A percentile compares a stretch with the other conserved stretches of the same genome.
These are phyloP conservation scores for Drosophila sucinea DNA, from an alignment of 1,140 invertebrate species.

Conservation along the genomic window DNA sequence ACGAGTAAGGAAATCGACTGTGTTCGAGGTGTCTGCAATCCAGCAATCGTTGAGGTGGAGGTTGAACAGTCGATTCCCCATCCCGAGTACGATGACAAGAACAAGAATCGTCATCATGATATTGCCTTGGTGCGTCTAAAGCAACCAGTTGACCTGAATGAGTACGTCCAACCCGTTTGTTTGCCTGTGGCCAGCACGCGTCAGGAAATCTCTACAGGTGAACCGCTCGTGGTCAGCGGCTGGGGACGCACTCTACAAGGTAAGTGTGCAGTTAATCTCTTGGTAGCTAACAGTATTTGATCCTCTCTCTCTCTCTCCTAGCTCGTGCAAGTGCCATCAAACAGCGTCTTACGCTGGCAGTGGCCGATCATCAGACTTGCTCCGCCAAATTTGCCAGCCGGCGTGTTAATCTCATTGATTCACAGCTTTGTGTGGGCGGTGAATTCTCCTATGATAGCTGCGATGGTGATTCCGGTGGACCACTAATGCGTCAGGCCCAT, in stretches of 20 bases:
- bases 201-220: conserved; percentile 64
- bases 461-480: conserved; percentile 91
- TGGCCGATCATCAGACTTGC: conserved; percentile 84
- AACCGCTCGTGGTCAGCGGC: conserved; percentile 86
- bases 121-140: conserved; percentile 91
- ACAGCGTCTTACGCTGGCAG: conserved; percentile 84
- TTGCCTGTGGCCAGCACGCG: conserved; percentile 84
- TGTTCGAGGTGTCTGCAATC: conserved; percentile 75
- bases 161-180: conserved; percentile 90
- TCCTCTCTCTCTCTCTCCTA: not conserved
- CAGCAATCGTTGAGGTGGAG: conserved; percentile 62
- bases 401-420: conserved; percentile 45
- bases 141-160: conserved; percentile 87
- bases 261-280: conserved; percentile 21
- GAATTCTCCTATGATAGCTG: conserved; percentile 87
- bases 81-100: conserved; percentile 68
- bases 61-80: conserved; percentile 81
- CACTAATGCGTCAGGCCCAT: conserved; percentile 86
- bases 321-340: conserved; percentile 84
- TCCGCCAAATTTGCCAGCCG: conserved; percentile 82
- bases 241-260: conserved; percentile 87
- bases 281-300: no score
- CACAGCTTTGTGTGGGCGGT: conserved; percentile 88
- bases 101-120: conserved; percentile 84
- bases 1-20: conserved; percentile 85